Evolutionary conservation across 2,888 invertebrate genomes (phyloP), one percentile per base, ranked within the genome.

Genomic region (Arenicola marina): DNA sequence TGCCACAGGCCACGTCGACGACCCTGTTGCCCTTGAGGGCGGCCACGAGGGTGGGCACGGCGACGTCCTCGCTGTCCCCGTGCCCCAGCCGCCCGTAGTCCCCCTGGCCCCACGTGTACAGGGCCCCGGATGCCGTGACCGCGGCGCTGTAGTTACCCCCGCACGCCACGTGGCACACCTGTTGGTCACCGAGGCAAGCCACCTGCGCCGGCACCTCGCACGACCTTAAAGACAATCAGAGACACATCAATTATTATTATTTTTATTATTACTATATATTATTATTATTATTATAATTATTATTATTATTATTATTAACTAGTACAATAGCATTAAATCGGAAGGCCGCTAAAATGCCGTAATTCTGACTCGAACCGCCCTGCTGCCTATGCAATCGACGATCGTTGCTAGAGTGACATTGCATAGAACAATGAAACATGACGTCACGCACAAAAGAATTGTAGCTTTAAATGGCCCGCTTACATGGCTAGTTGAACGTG

Each of bases 31-130:
- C 82, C 65, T 76, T 76, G 46, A 80, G 67, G 15, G 76, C 75
- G 15, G 74, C 65, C 72, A 90, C 94, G 78, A 93, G 84, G 82
- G 92, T 93, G 1, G 96, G 96, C 62, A 90, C 88, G n/a, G 91
- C 86, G 76, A 94, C 94, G 83, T 96, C 95, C 80, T 96, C 95
- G 44, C 93, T 93, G 78, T 93, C 94, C 0, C 94, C 95, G 77
- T 95, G 95, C 0, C 96, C 96, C 28, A 97, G 86, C 0, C 95
- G 87, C 0, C 96, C 96, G 78, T 96, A 96, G 34, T 95, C 87
- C 0, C 96, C 96, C 84, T 95, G 93, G 54, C 96, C 96, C 95
- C 96, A 97, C 0, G 95, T 95, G 80, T 92, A 92, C n/a, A 96
- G 87, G 71, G 94, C 92, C 24, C 96, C 95, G 11, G 89, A 87